Percentiles rank a stretch among this genome's conserved stretches.
Conservation (phyloP, 2,113 vertebrate species). For the Agapornis roseicollis region DNA sequence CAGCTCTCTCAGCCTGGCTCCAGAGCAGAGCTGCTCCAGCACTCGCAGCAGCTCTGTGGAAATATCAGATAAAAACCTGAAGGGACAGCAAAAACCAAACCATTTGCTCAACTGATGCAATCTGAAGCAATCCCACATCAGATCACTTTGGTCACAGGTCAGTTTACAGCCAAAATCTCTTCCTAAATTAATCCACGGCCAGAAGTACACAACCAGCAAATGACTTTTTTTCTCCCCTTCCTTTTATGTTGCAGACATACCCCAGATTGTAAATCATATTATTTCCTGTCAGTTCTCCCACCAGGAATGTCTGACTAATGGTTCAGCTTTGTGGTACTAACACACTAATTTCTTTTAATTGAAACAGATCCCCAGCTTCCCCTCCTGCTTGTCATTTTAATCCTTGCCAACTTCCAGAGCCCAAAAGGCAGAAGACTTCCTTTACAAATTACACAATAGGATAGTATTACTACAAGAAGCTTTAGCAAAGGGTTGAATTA, state of each 20-base stretch:
- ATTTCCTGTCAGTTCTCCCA: not conserved
- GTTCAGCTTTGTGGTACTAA: constrained; percentile 17
- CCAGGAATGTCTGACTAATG: not conserved
- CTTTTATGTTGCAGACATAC: not conserved
- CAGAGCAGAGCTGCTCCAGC: not conserved
- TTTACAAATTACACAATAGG: not conserved
- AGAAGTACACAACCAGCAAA: not conserved
- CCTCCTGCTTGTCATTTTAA: not conserved
- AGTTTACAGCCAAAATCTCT: not conserved
- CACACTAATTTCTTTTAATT: not conserved
- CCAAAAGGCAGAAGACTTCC: not conserved
- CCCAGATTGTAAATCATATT: not conserved
- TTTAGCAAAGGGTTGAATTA: not conserved
- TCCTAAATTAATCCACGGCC: not conserved
- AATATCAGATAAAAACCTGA: not conserved
- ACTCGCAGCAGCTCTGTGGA: not conserved
- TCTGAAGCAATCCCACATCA: not conserved
- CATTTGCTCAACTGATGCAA: not conserved
- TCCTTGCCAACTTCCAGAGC: not conserved
- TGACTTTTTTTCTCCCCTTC: not conserved
- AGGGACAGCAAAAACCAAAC: not conserved
- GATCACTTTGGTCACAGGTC: not conserved
- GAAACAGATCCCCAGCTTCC: constrained; percentile 9
- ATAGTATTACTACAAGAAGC: not conserved
- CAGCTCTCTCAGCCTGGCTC: not conserved